Evolutionary conservation across 1,140 invertebrate species (phyloP).

Genomic region (Dreissena rostriformis): DNA sequence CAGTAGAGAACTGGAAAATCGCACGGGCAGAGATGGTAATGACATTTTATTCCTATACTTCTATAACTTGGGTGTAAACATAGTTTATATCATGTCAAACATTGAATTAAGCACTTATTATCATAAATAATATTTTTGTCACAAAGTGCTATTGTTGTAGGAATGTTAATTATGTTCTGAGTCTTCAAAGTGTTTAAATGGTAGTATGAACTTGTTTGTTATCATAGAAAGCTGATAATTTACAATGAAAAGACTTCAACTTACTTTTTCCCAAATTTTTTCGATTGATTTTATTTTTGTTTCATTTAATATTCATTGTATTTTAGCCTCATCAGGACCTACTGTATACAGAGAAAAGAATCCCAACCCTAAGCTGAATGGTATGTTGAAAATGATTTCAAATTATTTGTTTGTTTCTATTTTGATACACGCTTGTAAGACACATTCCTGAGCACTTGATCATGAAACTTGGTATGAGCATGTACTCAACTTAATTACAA

Average conservation of each 20-base stretch:
- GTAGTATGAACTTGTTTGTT: not conserved
- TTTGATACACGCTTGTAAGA: no score
- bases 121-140: not conserved
- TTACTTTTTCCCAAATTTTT: not conserved
- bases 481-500: no score
- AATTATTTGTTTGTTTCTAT: no score
- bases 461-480: no score
- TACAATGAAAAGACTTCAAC: not conserved
- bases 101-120: not conserved
- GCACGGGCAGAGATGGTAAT: constrained; percentile 42
- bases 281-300: not conserved
- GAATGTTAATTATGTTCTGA: not conserved
- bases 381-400: constrained; percentile 2
- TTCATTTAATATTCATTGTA: not conserved
- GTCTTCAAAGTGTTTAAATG: not conserved
- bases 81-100: not conserved
- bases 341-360: constrained; percentile 62
- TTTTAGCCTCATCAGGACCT: constrained; percentile 35
- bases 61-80: no score
- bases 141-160: not conserved
- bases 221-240: not conserved
- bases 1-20: constrained; percentile 43
- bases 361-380: constrained; percentile 57
- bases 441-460: no score
- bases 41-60: not conserved